Evolutionary conservation across 1,140 invertebrate species (phyloP).

Genomic region (Drosophila santomea): DNA sequence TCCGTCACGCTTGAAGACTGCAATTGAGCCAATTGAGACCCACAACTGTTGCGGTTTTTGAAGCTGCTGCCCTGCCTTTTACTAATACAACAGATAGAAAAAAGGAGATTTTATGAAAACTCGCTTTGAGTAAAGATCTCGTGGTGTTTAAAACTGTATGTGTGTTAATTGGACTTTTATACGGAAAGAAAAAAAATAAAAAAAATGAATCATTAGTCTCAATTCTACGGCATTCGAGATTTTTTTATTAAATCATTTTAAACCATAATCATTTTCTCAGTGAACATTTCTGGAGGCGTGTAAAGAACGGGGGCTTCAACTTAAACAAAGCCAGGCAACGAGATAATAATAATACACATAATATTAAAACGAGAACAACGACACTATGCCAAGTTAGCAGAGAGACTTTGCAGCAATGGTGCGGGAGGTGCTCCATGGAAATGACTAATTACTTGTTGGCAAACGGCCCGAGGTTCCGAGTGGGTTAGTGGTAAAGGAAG

Average conservation of each 20-base stretch:
- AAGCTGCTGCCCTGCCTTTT: conserved; percentile 53
- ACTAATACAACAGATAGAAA: conserved; percentile 1
- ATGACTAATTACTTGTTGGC: conserved; percentile 71
- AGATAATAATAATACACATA: conserved; percentile 67
- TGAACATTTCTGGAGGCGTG: conserved; percentile 58
- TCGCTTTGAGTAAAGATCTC: too few species aligned
- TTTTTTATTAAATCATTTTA: background rate
- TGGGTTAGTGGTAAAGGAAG: background rate
- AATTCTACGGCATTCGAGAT: too few species aligned
- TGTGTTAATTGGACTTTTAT: too few species aligned
- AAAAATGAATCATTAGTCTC: background rate
- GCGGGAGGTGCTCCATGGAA: conserved; percentile 62
- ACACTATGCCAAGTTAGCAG: conserved; percentile 47
- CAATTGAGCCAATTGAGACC: conserved; percentile 77
- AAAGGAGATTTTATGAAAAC: background rate
- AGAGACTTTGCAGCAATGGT: conserved; percentile 40
- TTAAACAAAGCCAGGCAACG: conserved; percentile 62
- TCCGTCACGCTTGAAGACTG: conserved; percentile 82
- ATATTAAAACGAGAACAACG: conserved; percentile 73
- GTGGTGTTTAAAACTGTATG: too few species aligned
- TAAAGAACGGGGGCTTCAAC: conserved; percentile 55
- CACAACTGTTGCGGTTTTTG: conserved; percentile 70
- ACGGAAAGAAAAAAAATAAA: background rate
- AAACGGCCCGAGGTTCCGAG: conserved; percentile 12
- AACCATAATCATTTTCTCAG: background rate